These are phyloP conservation scores for Aphodius sticticus DNA, from an alignment of 2,888 invertebrate species.

Conservation along the genomic window DNA sequence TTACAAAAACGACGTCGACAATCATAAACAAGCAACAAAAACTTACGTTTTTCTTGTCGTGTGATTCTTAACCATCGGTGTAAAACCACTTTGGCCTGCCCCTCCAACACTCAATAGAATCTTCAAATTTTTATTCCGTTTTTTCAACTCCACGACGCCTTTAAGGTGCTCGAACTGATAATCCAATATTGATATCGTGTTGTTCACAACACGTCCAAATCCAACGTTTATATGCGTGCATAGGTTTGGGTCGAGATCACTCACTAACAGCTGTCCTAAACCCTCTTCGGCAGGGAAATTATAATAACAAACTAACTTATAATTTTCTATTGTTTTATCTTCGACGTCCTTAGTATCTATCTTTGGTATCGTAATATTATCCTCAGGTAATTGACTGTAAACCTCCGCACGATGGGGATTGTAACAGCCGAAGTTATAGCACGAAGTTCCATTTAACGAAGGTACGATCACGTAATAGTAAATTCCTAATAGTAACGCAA, in stretches of 20 bases:
- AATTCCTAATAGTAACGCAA: constrained; percentile 6
- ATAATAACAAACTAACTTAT: constrained; percentile 74
- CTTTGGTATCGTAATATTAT: constrained; percentile 39
- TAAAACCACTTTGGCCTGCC: constrained; percentile 68
- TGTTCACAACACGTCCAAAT: constrained; percentile 72
- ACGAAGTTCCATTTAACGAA: not conserved
- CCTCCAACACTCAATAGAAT: constrained; percentile 82
- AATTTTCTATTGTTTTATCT: constrained; percentile 36
- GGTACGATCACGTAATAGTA: constrained; percentile 5
- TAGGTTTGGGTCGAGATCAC: constrained; percentile 71
- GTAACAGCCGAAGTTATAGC: constrained; percentile 15
- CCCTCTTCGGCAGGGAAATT: constrained; percentile 60
- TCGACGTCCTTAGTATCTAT: constrained; percentile 38
- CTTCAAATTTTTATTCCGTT: constrained; percentile 71
- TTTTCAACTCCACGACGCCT: constrained; percentile 62
- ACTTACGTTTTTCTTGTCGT: constrained; percentile 68
- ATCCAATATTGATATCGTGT: constrained; percentile 65
- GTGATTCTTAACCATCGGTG: constrained; percentile 76
- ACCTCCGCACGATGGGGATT: constrained; percentile 47
- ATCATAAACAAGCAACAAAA: not conserved
- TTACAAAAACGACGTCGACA: too few relatives aligned
- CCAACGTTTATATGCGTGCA: constrained; percentile 88
- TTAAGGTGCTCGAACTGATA: constrained; percentile 48
- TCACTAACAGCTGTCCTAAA: constrained; percentile 61
- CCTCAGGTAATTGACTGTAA: constrained; percentile 46